Evolutionary conservation across 1,140 invertebrate genomes (phyloP).

Genomic region (Trachymyrmex septentrionalis): DNA sequence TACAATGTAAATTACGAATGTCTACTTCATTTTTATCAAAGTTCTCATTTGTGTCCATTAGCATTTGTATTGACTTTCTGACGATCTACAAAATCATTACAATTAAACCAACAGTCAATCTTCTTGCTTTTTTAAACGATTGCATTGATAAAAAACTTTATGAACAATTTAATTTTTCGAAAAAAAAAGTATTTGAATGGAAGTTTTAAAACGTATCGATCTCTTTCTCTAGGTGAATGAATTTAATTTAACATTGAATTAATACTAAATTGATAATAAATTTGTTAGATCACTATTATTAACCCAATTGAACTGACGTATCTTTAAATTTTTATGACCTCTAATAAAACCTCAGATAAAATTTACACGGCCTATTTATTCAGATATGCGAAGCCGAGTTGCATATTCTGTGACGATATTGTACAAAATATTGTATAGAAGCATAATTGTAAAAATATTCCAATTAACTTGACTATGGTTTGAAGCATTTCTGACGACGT

Average conservation of each 20-base stretch:
- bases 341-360: neutral
- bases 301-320: neutral
- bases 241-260: neutral
- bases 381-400: neutral
- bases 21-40: slow-evolving; percentile 5
- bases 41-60: neutral
- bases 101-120: neutral
- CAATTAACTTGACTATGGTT: neutral
- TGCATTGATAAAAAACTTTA: neutral
- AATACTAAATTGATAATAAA: neutral
- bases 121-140: neutral
- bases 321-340: neutral
- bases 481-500: neutral
- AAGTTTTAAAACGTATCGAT: no score
- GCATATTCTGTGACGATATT: neutral
- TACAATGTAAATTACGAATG: slow-evolving; percentile 6
- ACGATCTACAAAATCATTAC: neutral
- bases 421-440: neutral
- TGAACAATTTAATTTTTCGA: neutral
- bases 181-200: no score
- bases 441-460: neutral
- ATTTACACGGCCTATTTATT: neutral
- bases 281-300: neutral
- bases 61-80: neutral
- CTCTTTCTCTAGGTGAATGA: neutral